Percentiles rank a stretch among this genome's conserved stretches.
These are phyloP conservation scores for Zapus hudsonius DNA, from an alignment of 2,113 vertebrate genomes.

Conservation along the genomic window DNA sequence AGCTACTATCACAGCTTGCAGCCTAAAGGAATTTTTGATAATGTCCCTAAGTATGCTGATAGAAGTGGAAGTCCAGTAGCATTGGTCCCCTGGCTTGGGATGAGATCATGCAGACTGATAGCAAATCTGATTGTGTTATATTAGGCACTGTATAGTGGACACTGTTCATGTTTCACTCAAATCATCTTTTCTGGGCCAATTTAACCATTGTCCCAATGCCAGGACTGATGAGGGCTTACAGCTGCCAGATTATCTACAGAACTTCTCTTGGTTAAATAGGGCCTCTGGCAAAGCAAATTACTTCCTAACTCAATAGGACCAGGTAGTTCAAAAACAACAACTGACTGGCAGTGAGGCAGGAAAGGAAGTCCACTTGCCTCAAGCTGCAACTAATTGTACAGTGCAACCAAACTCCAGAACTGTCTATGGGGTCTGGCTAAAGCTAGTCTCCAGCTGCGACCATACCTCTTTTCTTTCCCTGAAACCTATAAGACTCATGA, in stretches of 20 bases:
- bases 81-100: neutral
- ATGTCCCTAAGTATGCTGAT: too few species aligned
- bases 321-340: neutral
- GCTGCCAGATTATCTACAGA: constrained; percentile 14
- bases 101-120: neutral
- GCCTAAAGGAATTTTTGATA: too few species aligned
- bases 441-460: neutral
- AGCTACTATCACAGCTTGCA: too few species aligned
- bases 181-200: neutral
- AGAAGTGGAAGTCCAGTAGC: neutral
- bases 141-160: neutral
- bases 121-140: neutral
- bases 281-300: neutral
- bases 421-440: neutral
- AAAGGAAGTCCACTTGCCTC: neutral
- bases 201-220: neutral
- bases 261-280: neutral
- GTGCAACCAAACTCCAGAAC: neutral
- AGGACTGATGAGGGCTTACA: constrained; percentile 7
- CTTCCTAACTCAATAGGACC: neutral
- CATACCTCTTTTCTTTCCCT: neutral
- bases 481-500: too few species aligned
- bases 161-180: neutral
- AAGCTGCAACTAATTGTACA: neutral
- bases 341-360: neutral